Evolutionary conservation across 2,888 invertebrate genomes (phyloP), one percentile per base, ranked within the genome.

Genomic region (Oligia strigilis): DNA sequence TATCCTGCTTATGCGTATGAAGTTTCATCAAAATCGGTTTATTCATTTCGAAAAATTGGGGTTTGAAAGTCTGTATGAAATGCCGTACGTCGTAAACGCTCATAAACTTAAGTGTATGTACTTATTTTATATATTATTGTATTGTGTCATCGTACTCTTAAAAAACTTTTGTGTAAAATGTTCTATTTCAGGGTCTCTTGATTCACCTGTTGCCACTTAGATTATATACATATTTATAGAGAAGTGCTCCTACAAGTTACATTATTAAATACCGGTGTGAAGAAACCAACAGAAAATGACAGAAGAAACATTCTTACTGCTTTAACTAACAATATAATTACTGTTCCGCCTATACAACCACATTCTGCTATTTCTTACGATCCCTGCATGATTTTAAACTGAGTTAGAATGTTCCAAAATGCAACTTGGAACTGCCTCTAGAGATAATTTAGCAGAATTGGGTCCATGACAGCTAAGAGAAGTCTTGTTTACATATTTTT

Each of bases 381-480:
- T 84, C 80, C 85, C 81, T 80, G 89, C 89, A 89, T 89, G 90
- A 83, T 64, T 81, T 75, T 77, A 78, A 72, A 84, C 72, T 77
- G 67, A 75, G 77, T 66, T 71, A 75, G 75, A 72, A 83, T 80
- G 66, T 85, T 83, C 73, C 77, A 73, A 69, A 74, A 78, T 76
- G 82, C 81, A 74, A 78, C 70, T 88, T 88, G 78, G 80, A 85
- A 83, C 72, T 82, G 86, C 85, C 82, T 88, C 80, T 86, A 83
- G 78, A 83, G 75, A 66, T 78, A 74, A 69, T 58, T 88, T 84
- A 87, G 85, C 87, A 89, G 85, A 89, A 75, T 82, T 79, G 80
- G 84, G 83, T 89, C 82, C 70, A 62, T 70, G 75, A 87, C 90
- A 92, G 92, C 91, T 92, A 92, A 92, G 92, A 89, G 87, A 86